Conservation (phyloP, 2,888 invertebrate species). For the Dendrolimus houi region DNA sequence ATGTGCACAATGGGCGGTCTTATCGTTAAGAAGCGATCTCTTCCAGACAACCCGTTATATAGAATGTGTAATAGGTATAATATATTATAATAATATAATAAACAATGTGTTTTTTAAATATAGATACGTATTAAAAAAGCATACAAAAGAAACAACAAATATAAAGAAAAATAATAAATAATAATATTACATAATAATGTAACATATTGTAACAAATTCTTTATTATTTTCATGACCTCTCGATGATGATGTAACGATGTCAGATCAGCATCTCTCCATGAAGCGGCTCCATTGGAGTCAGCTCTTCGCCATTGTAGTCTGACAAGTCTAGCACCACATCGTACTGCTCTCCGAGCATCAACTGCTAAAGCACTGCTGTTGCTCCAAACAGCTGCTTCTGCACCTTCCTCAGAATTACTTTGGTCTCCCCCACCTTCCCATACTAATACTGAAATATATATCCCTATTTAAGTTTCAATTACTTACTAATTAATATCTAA, state of each 20-base stretch:
- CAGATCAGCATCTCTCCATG: slow-evolving; percentile 65
- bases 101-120: too few relatives aligned
- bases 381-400: slow-evolving; percentile 67
- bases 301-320: slow-evolving; percentile 62
- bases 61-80: too few relatives aligned
- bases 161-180: too few relatives aligned
- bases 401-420: slow-evolving; percentile 39
- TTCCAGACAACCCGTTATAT: too few relatives aligned
- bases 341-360: slow-evolving; percentile 61
- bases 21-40: too few relatives aligned
- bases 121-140: too few relatives aligned
- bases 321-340: slow-evolving; percentile 62
- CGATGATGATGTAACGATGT: slow-evolving; percentile 62
- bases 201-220: too few relatives aligned
- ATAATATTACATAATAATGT: too few relatives aligned
- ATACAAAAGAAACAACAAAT: too few relatives aligned
- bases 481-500: too few relatives aligned
- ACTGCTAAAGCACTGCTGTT: slow-evolving; percentile 63
- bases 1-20: too few relatives aligned
- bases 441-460: slow-evolving; percentile 40
- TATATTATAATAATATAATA: too few relatives aligned
- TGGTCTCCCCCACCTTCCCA: slow-evolving; percentile 66
- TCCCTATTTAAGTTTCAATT: not conserved
- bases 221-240: slow-evolving; percentile 31
- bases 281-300: slow-evolving; percentile 34